Evolutionary conservation across 1,140 invertebrate species (phyloP), one percentile per base, ranked within the genome.

Genomic region (Penaeus indicus): DNA sequence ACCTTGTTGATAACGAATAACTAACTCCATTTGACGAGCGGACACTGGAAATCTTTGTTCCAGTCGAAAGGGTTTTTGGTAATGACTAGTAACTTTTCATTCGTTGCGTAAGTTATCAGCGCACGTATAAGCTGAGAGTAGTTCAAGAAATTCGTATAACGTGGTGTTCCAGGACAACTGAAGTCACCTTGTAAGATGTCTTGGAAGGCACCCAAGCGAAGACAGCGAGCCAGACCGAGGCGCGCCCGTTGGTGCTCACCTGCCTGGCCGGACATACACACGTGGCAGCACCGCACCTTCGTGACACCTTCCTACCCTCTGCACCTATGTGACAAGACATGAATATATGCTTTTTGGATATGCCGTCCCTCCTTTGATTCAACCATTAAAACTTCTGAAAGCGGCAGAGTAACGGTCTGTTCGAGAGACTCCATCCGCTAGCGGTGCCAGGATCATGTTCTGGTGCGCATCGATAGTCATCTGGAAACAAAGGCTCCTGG

Each of bases 401-500:
- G 27, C 42, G 27, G 62, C 19, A 32, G 25, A 19, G 62, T 67
- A 63, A 47, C 32, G 60, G 63, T n/a, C 61, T 32, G 63, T 13
- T 27, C 3, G 32, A 79, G 75, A n/a, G 2, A 64, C 21, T n/a
- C n/a, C 47, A 38, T 67, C 47, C 25, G 42, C 27, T 25, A 72
- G 25, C 42, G 81, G 80, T 77, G 69, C 67, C 80, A 84, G 86
- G 81, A 88, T 88, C 82, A 88, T 88, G 81, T 88, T 88, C 87
- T 88, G 38, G 69, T 84, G 81, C 82, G 87, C 81, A 88, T 77
- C 81, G 81, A 88, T 84, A 88, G 69, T 88, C 87, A 88, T 84
- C 87, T 88, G 87, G 87, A 88, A 88, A 88, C 87, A 88, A 88
- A 88, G 87, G 82, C 81, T 88, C 81, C 81, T 88, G 87, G 87